Evolutionary conservation across 2,888 invertebrate species (phyloP).

Genomic region (Leucania comma): DNA sequence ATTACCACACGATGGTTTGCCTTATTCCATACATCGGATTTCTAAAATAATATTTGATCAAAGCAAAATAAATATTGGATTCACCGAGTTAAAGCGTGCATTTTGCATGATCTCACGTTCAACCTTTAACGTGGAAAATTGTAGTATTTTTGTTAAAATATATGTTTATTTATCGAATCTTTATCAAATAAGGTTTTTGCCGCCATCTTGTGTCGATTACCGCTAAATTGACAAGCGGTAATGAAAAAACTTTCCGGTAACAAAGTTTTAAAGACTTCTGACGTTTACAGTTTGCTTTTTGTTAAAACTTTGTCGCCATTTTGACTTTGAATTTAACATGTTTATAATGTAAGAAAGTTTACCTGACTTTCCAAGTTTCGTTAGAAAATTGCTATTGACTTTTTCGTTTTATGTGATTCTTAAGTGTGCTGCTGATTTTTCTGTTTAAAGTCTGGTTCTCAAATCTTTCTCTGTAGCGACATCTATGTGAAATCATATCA

Average conservation of each 20-base stretch:
- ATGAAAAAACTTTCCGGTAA: conserved; percentile 41
- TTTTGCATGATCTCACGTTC: conserved; percentile 25
- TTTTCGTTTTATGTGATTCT: not conserved
- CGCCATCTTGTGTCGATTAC: conserved; percentile 21
- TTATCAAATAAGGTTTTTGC: conserved; percentile 28
- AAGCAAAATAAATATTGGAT: conserved; percentile 34
- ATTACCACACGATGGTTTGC: not conserved
- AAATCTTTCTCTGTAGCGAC: too few species aligned
- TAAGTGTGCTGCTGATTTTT: too few species aligned
- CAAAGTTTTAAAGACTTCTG: conserved; percentile 21
- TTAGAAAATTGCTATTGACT: not conserved
- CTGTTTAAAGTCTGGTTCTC: too few species aligned
- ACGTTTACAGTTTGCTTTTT: conserved; percentile 23
- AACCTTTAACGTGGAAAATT: conserved; percentile 11
- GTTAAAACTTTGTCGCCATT: conserved; percentile 24
- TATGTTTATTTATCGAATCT: conserved; percentile 17
- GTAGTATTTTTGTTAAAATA: conserved; percentile 15
- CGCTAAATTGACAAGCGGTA: conserved; percentile 38
- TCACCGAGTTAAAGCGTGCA: conserved; percentile 27
- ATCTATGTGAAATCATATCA: too few species aligned
- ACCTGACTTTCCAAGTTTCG: not conserved
- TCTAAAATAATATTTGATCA: conserved; percentile 34
- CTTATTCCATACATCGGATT: conserved; percentile 7
- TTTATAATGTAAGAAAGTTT: conserved; percentile 21
- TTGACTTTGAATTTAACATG: conserved; percentile 24